Evolutionary conservation across 37 sponge, comb jelly and placozoan species (phyloP).

Genomic region (Eunapius fragilis): DNA sequence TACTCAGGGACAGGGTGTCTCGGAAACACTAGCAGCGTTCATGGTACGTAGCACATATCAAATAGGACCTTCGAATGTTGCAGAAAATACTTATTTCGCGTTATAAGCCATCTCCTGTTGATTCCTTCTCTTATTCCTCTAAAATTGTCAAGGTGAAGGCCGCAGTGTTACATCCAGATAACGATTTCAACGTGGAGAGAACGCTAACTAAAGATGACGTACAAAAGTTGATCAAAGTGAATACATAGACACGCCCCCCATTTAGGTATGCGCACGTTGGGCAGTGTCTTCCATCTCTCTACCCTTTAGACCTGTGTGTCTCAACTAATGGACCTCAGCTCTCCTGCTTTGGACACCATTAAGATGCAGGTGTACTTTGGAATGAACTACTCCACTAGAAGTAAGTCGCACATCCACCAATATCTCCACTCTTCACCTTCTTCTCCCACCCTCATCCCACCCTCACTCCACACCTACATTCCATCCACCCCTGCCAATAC

Average conservation of each 20-base stretch:
- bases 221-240: constrained; percentile 84
- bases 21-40: constrained; percentile 98
- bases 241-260: neutral
- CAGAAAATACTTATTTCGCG: neutral
- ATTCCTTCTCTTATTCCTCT: neutral
- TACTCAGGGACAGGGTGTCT: constrained; percentile 78
- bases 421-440: neutral
- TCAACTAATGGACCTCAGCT: constrained; percentile 64
- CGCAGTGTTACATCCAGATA: constrained; percentile 95
- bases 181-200: constrained; percentile 94
- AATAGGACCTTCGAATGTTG: neutral
- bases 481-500: neutral
- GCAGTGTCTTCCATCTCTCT: neutral
- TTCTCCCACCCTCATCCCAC: neutral
- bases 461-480: neutral
- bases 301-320: constrained; percentile 75
- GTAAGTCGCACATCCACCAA: constrained; percentile 29
- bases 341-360: constrained; percentile 93
- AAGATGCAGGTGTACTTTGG: constrained; percentile 99
- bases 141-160: constrained; percentile 81
- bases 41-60: constrained; percentile 58
- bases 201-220: constrained; percentile 96
- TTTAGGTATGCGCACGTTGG: neutral
- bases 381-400: constrained; percentile 96
- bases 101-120: neutral